A percentile compares a stretch with the other conserved stretches of the same genome.
Evolutionary conservation across 92 coral and sea anemone genomes (phyloP).

Genomic region (Porites lobata): DNA sequence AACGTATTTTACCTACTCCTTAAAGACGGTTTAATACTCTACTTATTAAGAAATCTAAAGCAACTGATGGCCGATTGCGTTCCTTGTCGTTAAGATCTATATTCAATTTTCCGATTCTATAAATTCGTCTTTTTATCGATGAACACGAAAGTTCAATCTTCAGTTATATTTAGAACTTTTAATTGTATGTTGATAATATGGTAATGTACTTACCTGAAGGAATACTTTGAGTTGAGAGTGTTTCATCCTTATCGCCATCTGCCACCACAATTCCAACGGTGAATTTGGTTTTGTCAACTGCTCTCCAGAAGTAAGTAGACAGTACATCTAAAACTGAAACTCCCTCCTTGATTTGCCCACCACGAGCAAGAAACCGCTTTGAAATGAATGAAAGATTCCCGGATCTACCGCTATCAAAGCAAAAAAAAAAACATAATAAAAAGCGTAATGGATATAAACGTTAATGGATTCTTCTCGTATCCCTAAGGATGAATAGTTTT

Average conservation of each 20-base stretch:
- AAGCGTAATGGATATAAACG: neutral
- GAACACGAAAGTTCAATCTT: neutral
- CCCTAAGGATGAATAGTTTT: neutral
- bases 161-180: neutral
- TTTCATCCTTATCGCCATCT: constrained; percentile 33
- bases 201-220: constrained; percentile 7
- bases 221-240: constrained; percentile 15
- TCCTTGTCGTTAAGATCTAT: no score
- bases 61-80: no score
- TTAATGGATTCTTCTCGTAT: neutral
- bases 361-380: constrained; percentile 63
- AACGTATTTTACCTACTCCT: no score
- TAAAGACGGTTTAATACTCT: no score
- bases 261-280: constrained; percentile 62
- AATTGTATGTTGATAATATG: neutral
- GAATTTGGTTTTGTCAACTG: constrained; percentile 52
- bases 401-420: constrained; percentile 42
- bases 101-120: no score
- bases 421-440: neutral
- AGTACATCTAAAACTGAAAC: constrained; percentile 35
- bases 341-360: constrained; percentile 53
- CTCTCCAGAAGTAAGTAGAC: constrained; percentile 65
- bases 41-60: no score
- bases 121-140: no score
- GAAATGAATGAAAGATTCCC: constrained; percentile 43